These are phyloP conservation scores for Rapana venosa DNA, from an alignment of 2,888 invertebrate genomes.

Conservation along the genomic window DNA sequence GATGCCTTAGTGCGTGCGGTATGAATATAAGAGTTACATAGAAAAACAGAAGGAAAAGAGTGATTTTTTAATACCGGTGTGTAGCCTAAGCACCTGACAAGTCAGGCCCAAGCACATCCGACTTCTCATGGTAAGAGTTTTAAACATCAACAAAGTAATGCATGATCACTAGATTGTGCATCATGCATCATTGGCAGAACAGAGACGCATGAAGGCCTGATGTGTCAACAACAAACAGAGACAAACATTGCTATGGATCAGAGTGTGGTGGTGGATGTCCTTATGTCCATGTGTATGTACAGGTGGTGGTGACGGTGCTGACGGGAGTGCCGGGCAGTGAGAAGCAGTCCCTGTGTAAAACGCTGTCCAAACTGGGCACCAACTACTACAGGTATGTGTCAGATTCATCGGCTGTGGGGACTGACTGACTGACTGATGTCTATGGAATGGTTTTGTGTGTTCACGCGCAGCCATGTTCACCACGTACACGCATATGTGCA, in stretches of 20 bases:
- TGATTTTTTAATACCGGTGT: too few relatives aligned
- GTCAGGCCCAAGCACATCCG: too few relatives aligned
- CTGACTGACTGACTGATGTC: too few relatives aligned
- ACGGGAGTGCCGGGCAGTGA: slow-evolving; percentile 73
- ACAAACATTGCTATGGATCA: not conserved
- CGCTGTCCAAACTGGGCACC: slow-evolving; percentile 65
- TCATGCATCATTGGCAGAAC: too few relatives aligned
- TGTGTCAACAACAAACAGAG: not conserved
- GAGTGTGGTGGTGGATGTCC: not conserved
- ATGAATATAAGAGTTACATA: too few relatives aligned
- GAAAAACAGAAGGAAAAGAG: too few relatives aligned
- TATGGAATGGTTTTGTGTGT: too few relatives aligned
- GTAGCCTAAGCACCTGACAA: too few relatives aligned
- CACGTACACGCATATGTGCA: not conserved
- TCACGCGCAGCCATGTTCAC: not conserved
- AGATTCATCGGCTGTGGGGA: not conserved
- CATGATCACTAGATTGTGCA: too few relatives aligned
- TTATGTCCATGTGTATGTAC: slow-evolving; percentile 9
- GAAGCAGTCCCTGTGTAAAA: slow-evolving; percentile 67
- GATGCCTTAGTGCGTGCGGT: too few relatives aligned
- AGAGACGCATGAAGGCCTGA: not conserved
- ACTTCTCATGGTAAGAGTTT: too few relatives aligned
- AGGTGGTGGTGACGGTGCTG: slow-evolving; percentile 73
- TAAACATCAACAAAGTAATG: too few relatives aligned
- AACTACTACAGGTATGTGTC: slow-evolving; percentile 66